Conservation (phyloP, 2,888 invertebrate genomes). For the Patella caerulea region DNA sequence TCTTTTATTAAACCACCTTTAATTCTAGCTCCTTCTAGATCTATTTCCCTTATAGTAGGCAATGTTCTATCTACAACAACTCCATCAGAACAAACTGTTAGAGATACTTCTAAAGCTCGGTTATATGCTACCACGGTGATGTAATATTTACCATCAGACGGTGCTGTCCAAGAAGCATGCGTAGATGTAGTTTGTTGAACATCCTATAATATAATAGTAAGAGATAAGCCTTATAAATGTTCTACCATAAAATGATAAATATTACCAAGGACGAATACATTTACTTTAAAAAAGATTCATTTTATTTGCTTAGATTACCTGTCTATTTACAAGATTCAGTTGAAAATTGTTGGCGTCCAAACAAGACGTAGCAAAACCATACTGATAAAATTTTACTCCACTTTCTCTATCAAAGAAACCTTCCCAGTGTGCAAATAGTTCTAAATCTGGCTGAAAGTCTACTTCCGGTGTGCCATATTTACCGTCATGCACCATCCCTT, state of each 20-base stretch:
- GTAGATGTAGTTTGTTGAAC: slow-evolving; percentile 32
- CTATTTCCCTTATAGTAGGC: slow-evolving; percentile 35
- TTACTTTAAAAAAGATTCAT: too few relatives aligned
- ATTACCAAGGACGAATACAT: too few relatives aligned
- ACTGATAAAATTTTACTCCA: slow-evolving; percentile 51
- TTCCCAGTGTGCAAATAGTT: slow-evolving; percentile 48
- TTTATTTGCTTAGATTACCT: too few relatives aligned
- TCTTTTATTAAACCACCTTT: slow-evolving; percentile 37
- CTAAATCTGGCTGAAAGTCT: slow-evolving; percentile 45
- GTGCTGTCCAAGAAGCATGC: slow-evolving; percentile 34
- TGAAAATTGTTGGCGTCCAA: slow-evolving; percentile 21
- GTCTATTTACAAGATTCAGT: too few relatives aligned
- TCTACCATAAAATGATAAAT: too few relatives aligned
- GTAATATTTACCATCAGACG: slow-evolving; percentile 42
- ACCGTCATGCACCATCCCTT: slow-evolving; percentile 52
- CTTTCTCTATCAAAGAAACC: slow-evolving; percentile 60
- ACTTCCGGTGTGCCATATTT: slow-evolving; percentile 42
- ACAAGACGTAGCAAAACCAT: slow-evolving; percentile 40
- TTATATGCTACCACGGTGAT: slow-evolving; percentile 56
- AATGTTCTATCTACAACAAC: slow-evolving; percentile 40
- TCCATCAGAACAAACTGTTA: slow-evolving; percentile 56
- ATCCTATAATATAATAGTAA: neutral
- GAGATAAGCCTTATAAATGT: too few relatives aligned
- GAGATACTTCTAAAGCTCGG: slow-evolving; percentile 46
- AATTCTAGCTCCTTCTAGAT: slow-evolving; percentile 36